A percentile compares a stretch with the other conserved stretches of the same genome.
phyloP scores from a whole-genome alignment of 2,888 invertebrate genomes.

The Tubiluchus corallicola region DNA sequence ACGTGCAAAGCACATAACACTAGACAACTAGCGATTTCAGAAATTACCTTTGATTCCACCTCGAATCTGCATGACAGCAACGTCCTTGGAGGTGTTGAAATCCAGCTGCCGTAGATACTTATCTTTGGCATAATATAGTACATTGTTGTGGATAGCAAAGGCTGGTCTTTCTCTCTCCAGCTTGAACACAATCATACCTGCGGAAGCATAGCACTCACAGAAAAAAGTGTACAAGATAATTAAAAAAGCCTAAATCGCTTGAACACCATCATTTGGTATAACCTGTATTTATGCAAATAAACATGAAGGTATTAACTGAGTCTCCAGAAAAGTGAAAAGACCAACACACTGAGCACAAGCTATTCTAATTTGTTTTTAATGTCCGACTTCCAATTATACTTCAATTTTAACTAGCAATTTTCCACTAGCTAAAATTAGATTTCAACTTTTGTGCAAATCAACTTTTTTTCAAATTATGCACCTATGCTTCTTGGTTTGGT shows the following conservation, averaged over 20 bases:
- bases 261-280: conserved; percentile 54
- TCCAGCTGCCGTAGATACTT: conserved; percentile 73
- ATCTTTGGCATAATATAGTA: conserved; percentile 89
- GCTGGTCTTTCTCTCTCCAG: conserved; percentile 89
- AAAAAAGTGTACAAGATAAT: conserved; percentile 10
- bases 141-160: conserved; percentile 76
- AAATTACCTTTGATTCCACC: conserved; percentile 43
- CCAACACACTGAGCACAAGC: too few species aligned
- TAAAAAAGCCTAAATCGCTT: conserved; percentile 26
- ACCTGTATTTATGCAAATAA: neutral
- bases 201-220: too few species aligned
- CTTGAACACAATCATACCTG: too few species aligned
- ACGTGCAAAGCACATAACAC: too few species aligned
- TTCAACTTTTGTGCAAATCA: too few species aligned
- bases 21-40: neutral
- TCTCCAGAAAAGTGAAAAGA: neutral
- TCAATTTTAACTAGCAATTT: too few species aligned
- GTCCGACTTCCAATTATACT: too few species aligned
- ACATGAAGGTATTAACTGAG: neutral
- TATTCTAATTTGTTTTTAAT: too few species aligned
- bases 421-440: too few species aligned
- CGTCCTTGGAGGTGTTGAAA: conserved; percentile 77
- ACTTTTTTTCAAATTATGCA: too few species aligned
- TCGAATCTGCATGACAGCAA: conserved; percentile 75
- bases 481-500: too few species aligned